A percentile compares a stretch with the other conserved stretches of the same genome.
Conservation (phyloP, 2,888 invertebrate genomes). For the Monochamus alternatus region DNA sequence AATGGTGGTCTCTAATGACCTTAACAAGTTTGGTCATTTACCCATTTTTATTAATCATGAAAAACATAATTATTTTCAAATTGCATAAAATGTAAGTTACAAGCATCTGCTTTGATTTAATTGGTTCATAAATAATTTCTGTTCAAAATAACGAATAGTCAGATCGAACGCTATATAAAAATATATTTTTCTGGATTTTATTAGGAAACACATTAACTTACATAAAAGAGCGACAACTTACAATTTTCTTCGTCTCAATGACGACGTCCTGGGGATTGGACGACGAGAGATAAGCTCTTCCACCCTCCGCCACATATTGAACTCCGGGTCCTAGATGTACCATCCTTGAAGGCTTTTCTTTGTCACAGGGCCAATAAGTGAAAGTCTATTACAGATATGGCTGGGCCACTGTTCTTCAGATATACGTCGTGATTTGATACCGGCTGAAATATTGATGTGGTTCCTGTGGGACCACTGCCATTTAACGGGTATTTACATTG, state of each 20-base stretch:
- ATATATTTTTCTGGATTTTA: no score
- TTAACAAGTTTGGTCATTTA: no score
- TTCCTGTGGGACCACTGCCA: not conserved
- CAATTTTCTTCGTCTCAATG: slow-evolving; percentile 64
- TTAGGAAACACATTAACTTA: not conserved
- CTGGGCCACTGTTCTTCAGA: not conserved
- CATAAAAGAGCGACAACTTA: slow-evolving; percentile 56
- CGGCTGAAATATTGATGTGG: no score
- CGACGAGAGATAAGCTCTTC: slow-evolving; percentile 61
- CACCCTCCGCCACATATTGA: slow-evolving; percentile 65
- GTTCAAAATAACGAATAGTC: no score
- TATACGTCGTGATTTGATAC: no score
- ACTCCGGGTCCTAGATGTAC: slow-evolving; percentile 65
- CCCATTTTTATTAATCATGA: no score
- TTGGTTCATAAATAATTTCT: no score
- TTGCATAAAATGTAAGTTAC: no score
- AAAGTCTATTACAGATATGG: not conserved
- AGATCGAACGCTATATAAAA: no score
- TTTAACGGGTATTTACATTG: not conserved
- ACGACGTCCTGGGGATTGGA: slow-evolving; percentile 62
- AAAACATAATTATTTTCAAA: no score
- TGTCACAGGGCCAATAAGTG: not conserved
- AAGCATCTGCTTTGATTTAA: no score
- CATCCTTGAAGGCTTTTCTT: slow-evolving; percentile 54
- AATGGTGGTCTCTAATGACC: no score